Conservation (phyloP, 1,140 invertebrate genomes). For the Drosophila jambulina region DNA sequence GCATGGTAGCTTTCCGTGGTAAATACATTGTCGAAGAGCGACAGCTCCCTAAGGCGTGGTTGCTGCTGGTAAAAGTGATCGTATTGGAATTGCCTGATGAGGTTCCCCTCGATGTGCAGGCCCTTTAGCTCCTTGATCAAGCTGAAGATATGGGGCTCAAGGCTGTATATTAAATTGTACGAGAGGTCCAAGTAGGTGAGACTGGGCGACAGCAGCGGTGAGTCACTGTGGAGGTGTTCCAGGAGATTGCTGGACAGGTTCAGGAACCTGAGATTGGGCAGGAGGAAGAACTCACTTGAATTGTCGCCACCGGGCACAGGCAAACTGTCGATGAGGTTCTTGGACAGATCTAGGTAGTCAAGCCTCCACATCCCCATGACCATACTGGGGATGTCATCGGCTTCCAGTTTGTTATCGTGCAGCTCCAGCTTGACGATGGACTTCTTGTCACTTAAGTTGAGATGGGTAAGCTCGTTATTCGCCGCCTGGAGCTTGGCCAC, state of each 20-base stretch:
- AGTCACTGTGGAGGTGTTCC: slow-evolving; percentile 8
- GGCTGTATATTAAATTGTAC: slow-evolving; percentile 8
- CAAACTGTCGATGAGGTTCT: slow-evolving; percentile 53
- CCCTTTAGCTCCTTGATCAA: slow-evolving; percentile 11
- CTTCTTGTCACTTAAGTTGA: slow-evolving; percentile 44
- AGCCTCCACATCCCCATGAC: slow-evolving; percentile 71
- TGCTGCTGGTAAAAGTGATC: slow-evolving; percentile 14
- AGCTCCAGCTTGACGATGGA: slow-evolving; percentile 62
- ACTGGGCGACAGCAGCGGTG: slow-evolving; percentile 7
- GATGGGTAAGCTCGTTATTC: slow-evolving; percentile 54
- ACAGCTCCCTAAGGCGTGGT: slow-evolving; percentile 3
- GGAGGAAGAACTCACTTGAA: slow-evolving; percentile 8
- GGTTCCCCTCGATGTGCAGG: slow-evolving; percentile 7
- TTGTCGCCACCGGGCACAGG: slow-evolving; percentile 2
- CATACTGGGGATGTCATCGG: slow-evolving; percentile 20
- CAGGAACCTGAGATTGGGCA: slow-evolving; percentile 20
- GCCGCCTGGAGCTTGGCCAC: slow-evolving; percentile 58
- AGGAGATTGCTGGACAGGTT: slow-evolving; percentile 10
- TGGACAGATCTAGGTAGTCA: slow-evolving; percentile 63
- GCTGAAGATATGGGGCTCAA: slow-evolving; percentile 7
- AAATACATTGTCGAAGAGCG: slow-evolving; percentile 10
- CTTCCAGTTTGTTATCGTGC: slow-evolving; percentile 53
- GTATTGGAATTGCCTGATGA: slow-evolving; percentile 5
- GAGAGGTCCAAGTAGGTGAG: slow-evolving; percentile 12
- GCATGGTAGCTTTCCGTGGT: not conserved